These are phyloP conservation scores for Argyra leucocephala DNA, from an alignment of 2,888 invertebrate species.

Conservation along the genomic window DNA sequence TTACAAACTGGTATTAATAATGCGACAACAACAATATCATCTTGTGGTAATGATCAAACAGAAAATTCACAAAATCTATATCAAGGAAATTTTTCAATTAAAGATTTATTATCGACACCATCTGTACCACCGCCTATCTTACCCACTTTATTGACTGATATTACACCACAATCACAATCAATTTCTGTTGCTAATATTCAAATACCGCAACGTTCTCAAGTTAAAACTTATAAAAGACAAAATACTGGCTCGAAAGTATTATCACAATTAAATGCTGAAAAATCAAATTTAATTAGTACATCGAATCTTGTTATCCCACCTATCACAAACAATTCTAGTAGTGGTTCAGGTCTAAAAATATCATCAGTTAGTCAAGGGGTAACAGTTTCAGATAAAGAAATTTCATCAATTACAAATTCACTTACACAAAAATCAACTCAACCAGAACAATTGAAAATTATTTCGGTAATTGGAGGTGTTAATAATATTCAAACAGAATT, in stretches of 20 bases:
- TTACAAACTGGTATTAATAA: background rate
- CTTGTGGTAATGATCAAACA: background rate
- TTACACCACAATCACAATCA: conserved; percentile 23
- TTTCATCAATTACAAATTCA: background rate
- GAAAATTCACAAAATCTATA: background rate
- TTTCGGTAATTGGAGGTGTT: background rate
- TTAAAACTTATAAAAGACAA: conserved; percentile 18
- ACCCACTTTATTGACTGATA: conserved; percentile 8
- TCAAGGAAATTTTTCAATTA: background rate
- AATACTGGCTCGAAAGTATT: background rate
- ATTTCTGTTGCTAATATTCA: conserved; percentile 23
- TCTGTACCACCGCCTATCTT: background rate
- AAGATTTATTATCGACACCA: conserved; percentile 2
- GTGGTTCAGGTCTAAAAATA: background rate
- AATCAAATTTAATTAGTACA: background rate
- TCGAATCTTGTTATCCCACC: background rate
- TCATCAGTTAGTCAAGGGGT: background rate
- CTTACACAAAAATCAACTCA: background rate
- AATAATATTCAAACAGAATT: background rate
- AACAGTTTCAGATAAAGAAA: background rate
- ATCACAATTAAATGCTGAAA: background rate
- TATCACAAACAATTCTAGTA: background rate
- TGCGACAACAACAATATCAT: background rate
- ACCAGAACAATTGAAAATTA: background rate
- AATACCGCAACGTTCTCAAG: conserved; percentile 22